Conservation (phyloP, 2,113 vertebrate genomes). For the Delphinapterus leucas region DNA sequence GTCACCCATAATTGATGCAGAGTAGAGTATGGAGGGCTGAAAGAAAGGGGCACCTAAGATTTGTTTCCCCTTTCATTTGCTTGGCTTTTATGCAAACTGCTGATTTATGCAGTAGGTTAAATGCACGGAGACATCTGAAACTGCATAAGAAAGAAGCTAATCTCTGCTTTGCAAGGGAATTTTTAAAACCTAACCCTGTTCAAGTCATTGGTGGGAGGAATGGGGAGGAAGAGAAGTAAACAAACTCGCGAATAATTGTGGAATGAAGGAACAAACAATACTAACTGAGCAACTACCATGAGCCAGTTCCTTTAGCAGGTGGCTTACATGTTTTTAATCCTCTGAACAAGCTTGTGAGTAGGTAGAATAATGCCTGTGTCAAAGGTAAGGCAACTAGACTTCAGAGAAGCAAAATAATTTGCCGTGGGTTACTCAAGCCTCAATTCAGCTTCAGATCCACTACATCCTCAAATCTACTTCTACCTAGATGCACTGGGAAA, state of each 20-base stretch:
- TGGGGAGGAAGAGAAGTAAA: neutral
- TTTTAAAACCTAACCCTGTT: neutral
- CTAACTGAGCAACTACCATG: neutral
- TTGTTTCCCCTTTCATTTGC: neutral
- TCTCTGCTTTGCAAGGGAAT: neutral
- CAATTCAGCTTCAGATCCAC: neutral
- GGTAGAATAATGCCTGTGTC: neutral
- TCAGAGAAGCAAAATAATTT: neutral
- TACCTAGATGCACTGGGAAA: neutral
- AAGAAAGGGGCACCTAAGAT: neutral
- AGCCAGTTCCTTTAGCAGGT: neutral
- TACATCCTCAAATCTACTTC: neutral
- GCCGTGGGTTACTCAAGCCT: neutral
- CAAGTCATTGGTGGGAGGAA: neutral
- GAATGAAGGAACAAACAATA: neutral
- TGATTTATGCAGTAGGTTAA: slow-evolving; percentile 50
- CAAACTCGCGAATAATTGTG: neutral
- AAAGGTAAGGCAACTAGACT: neutral
- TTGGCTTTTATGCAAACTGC: slow-evolving; percentile 5
- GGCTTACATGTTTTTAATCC: neutral
- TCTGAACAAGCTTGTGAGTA: neutral
- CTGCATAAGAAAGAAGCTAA: slow-evolving; percentile 29
- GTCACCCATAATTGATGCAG: slow-evolving; percentile 69
- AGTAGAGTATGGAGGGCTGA: neutral
- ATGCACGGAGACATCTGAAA: slow-evolving; percentile 21